phyloP scores from a whole-genome alignment of 2,113 vertebrate genomes.

The Scalopus aquaticus region DNA sequence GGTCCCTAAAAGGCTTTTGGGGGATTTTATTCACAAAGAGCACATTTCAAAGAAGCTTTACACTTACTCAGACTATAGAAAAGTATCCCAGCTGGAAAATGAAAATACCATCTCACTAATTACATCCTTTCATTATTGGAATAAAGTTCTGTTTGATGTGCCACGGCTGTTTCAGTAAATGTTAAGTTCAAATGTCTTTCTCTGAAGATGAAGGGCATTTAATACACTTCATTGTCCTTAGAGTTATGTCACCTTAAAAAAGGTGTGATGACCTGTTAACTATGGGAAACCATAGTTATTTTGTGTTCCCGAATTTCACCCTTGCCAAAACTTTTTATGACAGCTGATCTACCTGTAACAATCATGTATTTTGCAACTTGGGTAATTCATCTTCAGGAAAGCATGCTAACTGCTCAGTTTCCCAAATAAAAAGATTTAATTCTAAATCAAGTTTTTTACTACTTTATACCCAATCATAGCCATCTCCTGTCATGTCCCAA shows the following conservation, averaged over 20 bases:
- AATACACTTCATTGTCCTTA: not conserved
- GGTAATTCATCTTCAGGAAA: not conserved
- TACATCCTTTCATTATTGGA: slow-evolving; percentile 59
- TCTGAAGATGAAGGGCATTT: not conserved
- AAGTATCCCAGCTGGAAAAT: slow-evolving; percentile 57
- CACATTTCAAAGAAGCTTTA: slow-evolving; percentile 70
- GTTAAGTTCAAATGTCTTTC: slow-evolving; percentile 62
- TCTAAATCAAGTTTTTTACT: not conserved
- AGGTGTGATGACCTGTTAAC: not conserved
- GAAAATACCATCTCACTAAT: slow-evolving; percentile 49
- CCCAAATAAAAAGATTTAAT: not conserved
- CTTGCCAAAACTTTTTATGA: not conserved
- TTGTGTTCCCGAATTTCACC: not conserved
- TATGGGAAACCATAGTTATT: not conserved
- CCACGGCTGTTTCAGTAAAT: not conserved
- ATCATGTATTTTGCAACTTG: not conserved
- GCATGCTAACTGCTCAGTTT: not conserved
- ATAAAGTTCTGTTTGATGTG: slow-evolving; percentile 57
- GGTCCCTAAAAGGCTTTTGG: slow-evolving; percentile 39
- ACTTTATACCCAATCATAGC: not conserved
- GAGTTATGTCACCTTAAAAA: not conserved
- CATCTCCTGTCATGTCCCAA: not conserved
- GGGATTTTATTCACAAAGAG: slow-evolving; percentile 65
- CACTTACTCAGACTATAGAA: slow-evolving; percentile 64
- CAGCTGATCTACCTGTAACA: not conserved